Evolutionary conservation across 1,140 invertebrate genomes (phyloP), one percentile per base, ranked within the genome.

Genomic region (Proales similis): DNA sequence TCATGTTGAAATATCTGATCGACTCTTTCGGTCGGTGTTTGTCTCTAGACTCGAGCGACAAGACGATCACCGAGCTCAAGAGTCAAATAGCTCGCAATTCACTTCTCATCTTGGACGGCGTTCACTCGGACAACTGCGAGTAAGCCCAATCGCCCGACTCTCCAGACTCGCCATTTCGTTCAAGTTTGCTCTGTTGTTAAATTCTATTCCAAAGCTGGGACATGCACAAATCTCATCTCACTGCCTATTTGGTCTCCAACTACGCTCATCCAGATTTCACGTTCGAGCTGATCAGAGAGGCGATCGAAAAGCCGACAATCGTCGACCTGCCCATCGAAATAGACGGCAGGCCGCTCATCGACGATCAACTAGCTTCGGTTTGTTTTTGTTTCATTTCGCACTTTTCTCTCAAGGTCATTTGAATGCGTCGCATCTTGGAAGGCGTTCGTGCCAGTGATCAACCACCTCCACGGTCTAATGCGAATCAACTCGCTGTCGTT

Each of bases 31-130:
- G 33, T 9, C 33, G 14, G 9, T 36, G 14, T 36, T 36, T 14
- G 33, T 42, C 45, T 42, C 26, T 57, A 17, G 51, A 57, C 11
- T 57, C 51, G 4, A 42, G 19, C 9, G 45, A 57, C 27, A 39
- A 26, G 19, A 39, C 45, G 22, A 57, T 22, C 14, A 42, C 45
- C 20, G n/a, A 22, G 12, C 45, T 57, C n/a, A 57, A 17, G 6
- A 57, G n/a, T 57, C 51, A 57, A 57, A 57, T 29, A 39, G n/a
- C 19, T 42, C 51, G 11, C 39, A 57, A 57, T 42, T 29, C 20
- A n/a, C 17, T 39, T n/a, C 39, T 6, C 51, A 57, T 29, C 5
- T n/a, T 9, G 27, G 45, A 42, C 39, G 45, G 32, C 36, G 30
- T 4, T 42, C 45, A 1, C 30, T 57, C 3, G 51, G 45, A 42